A percentile compares a stretch with the other conserved stretches of the same genome.
Evolutionary conservation across 1,140 invertebrate genomes (phyloP).

Genomic region (Metopolophium dirhodum): DNA sequence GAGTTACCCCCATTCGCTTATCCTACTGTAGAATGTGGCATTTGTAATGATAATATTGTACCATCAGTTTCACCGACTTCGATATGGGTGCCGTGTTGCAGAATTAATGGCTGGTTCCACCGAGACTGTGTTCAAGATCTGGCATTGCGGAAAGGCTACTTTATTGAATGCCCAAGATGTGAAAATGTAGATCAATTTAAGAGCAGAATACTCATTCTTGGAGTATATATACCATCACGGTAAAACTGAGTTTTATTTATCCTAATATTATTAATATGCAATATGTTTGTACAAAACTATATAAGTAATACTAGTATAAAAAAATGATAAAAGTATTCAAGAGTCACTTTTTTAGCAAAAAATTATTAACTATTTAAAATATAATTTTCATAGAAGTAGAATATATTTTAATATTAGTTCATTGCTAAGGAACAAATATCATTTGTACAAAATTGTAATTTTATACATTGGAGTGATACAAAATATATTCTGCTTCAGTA

Average conservation of each 20-base stretch:
- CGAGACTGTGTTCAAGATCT: slow-evolving; percentile 69
- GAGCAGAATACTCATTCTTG: slow-evolving; percentile 68
- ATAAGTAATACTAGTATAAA: too few relatives aligned
- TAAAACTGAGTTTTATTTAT: slow-evolving; percentile 61
- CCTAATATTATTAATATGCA: neutral
- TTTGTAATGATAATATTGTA: slow-evolving; percentile 68
- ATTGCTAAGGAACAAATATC: too few relatives aligned
- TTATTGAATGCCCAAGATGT: slow-evolving; percentile 75
- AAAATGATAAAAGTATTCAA: neutral
- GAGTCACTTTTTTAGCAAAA: too few relatives aligned
- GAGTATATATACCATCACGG: slow-evolving; percentile 72
- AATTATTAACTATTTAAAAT: too few relatives aligned
- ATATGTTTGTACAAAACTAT: neutral
- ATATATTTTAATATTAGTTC: too few relatives aligned
- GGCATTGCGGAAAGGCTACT: slow-evolving; percentile 71
- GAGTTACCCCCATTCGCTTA: neutral
- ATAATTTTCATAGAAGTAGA: too few relatives aligned
- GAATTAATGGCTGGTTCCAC: slow-evolving; percentile 70
- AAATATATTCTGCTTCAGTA: too few relatives aligned
- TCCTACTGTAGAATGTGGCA: slow-evolving; percentile 63
- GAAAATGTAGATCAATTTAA: slow-evolving; percentile 70
- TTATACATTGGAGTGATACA: too few relatives aligned
- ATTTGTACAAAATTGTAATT: too few relatives aligned
- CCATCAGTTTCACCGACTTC: slow-evolving; percentile 63
- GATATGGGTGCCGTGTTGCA: slow-evolving; percentile 70